Conservation (phyloP, 2,888 invertebrate species). For the Drosophila rubida region DNA sequence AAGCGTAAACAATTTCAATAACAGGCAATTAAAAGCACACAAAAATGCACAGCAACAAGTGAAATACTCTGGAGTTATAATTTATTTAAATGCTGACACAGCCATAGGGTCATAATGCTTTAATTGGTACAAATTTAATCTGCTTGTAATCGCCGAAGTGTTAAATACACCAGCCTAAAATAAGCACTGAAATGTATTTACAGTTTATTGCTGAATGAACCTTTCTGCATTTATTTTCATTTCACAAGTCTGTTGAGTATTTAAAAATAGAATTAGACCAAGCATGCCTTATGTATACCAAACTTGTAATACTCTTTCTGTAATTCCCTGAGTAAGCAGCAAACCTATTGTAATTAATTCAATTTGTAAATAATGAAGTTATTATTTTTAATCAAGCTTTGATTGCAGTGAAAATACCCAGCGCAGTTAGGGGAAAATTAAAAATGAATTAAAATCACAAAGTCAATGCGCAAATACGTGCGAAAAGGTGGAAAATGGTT, state of each 20-base stretch:
- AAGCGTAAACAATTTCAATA: neutral
- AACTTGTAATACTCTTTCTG: neutral
- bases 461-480: conserved; percentile 2
- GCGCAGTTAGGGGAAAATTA: neutral
- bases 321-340: no score
- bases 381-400: neutral
- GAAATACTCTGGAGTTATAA: neutral
- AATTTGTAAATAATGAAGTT: neutral
- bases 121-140: neutral
- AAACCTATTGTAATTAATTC: neutral
- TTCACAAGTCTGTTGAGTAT: neutral
- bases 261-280: neutral
- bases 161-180: neutral
- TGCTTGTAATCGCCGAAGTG: neutral
- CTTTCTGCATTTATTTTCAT: neutral
- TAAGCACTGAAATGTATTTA: neutral
- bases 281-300: no score
- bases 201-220: neutral
- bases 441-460: conserved; percentile 18
- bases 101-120: neutral
- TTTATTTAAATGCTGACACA: neutral
- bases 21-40: conserved; percentile 10
- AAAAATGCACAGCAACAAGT: neutral
- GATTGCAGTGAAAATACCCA: neutral
- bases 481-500: conserved; percentile 8